Base-by-base conservation (phyloP, 2,888 invertebrate species). In the Ormyrus thymus region DNA sequence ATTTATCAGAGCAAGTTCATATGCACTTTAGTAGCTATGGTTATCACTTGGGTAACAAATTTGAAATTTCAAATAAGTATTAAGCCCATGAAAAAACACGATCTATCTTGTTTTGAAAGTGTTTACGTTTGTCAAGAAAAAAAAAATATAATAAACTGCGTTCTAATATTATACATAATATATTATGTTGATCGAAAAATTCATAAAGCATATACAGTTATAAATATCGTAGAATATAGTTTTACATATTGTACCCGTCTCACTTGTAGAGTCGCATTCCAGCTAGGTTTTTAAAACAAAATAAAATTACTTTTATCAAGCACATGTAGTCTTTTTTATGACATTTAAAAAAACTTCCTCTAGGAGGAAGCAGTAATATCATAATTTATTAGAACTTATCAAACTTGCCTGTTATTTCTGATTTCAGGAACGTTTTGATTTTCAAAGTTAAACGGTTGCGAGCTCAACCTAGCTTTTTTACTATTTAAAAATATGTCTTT, bases 211-310 rank as follows among this genome's bases (percentile, higher is more conserved):
- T 83, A 83, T 81, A 84, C 83, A 85, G 84, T 83, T 85, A 87
- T 86, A 85, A 84, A 86, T 89, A 88, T 84, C 84, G 85, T 88
- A 88, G 86, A 84, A 86, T 86, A 86, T 88, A 89, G 87, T 88
- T 88, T 89, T 89, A 89, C 88, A 89, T 88, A 88, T 88, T 88
- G 87, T 89, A 89, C 86, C 86, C 86, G 84, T 88, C 87, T 86
- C 87, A 87, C 84, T 84, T 89, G 88, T 89, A 89, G 89, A 89
- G 85, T 87, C 86, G 89, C 89, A 89, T 89, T 89, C 89, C 89
- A 88, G 85, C 86, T 88, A 89, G 87, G 86, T 89, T 87, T 88
- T 88, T 88, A 89, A 89, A 85, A 84, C 86, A 86, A 87, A 87
- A 87, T 86, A 85, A 86, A 86, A 86, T 86, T 87, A 89, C 86